phyloP scores from a whole-genome alignment of 2,797 vertebrate genomes.

The Pantherophis vulpinus region DNA sequence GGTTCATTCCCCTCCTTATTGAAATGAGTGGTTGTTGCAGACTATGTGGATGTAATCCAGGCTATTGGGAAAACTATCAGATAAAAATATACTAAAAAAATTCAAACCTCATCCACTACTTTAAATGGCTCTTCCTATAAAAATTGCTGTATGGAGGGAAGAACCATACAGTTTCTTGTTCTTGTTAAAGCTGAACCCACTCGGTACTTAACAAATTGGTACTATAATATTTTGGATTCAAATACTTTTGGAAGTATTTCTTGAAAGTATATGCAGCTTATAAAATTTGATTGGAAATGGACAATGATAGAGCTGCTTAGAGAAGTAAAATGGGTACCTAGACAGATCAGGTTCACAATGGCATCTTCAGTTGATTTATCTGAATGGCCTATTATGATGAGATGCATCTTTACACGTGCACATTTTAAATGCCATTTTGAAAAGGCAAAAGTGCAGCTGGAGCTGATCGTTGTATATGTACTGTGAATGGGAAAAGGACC shows the following conservation, averaged over 20 bases:
- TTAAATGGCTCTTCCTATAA: background rate
- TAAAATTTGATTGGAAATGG: background rate
- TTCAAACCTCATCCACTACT: background rate
- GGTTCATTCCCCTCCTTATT: background rate
- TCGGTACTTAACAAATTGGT: background rate
- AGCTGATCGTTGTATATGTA: background rate
- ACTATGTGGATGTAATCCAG: background rate
- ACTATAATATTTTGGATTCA: background rate
- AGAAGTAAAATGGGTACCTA: background rate
- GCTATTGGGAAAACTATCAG: background rate
- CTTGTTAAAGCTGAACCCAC: background rate
- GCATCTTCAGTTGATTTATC: conserved; percentile 7
- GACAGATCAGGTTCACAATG: background rate
- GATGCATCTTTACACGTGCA: background rate
- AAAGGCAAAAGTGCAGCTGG: background rate
- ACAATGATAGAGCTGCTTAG: background rate
- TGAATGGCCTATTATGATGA: background rate
- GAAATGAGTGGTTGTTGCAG: background rate
- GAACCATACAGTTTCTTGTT: background rate
- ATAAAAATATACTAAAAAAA: background rate
- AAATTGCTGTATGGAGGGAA: background rate
- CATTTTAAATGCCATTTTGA: background rate
- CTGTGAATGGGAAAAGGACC: background rate
- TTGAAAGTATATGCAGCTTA: too few species aligned
- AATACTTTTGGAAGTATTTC: background rate